Conservation (phyloP, 2,113 vertebrate genomes). For the Ginglymostoma cirratum region DNA sequence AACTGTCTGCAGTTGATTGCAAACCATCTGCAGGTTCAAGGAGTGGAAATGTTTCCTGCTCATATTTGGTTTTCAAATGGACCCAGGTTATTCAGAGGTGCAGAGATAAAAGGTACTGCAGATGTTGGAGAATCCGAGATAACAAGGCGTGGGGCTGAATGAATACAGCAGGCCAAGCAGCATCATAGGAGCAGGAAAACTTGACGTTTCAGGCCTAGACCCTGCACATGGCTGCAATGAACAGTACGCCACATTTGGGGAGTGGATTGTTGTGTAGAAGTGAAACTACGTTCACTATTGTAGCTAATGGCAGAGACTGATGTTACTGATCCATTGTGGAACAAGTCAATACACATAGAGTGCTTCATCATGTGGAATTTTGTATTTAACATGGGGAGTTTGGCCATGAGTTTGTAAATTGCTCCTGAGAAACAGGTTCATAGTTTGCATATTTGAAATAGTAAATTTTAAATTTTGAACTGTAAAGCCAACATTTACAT, state of each 20-base stretch:
- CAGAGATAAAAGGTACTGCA: too few species aligned
- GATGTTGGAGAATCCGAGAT: too few species aligned
- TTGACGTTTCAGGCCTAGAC: too few species aligned
- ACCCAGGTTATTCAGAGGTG: background rate
- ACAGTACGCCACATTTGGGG: background rate
- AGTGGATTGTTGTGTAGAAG: background rate
- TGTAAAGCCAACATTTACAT: too few species aligned
- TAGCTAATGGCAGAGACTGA: background rate
- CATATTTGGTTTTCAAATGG: background rate
- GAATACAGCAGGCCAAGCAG: too few species aligned
- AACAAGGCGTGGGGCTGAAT: too few species aligned
- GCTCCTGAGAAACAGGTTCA: background rate
- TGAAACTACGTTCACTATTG: background rate
- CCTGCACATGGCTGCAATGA: background rate
- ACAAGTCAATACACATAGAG: background rate
- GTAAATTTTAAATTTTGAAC: too few species aligned
- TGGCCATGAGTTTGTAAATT: background rate
- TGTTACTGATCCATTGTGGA: background rate
- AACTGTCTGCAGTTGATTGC: background rate
- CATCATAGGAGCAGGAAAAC: too few species aligned
- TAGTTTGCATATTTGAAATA: too few species aligned
- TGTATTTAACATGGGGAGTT: background rate
- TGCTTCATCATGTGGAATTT: background rate
- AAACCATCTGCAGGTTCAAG: background rate
- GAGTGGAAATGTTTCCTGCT: background rate